phyloP scores from a whole-genome alignment of 2,113 vertebrate species.

The Sakesphorus luctuosus region DNA sequence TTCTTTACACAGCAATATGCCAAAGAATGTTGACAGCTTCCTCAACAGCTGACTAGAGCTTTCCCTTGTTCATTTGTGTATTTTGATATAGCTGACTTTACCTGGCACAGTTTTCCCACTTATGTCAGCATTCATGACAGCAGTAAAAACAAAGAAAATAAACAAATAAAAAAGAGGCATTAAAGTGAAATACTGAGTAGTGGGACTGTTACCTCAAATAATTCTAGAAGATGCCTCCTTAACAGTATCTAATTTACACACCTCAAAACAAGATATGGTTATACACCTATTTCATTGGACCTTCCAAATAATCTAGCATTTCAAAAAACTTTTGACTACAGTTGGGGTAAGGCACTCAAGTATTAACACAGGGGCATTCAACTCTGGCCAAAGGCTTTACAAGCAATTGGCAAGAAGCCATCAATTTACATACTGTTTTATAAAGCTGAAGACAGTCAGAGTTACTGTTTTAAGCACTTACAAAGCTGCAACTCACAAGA shows the following conservation, averaged over 20 bases:
- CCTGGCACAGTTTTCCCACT: constrained; percentile 79
- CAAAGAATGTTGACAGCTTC: neutral
- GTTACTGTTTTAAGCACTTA: neutral
- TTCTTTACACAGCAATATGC: neutral
- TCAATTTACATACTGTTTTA: neutral
- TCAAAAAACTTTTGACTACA: neutral
- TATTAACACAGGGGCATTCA: neutral
- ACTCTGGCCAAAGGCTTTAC: neutral
- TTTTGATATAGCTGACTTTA: constrained; percentile 77
- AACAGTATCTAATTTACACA: neutral
- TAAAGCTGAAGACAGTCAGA: neutral
- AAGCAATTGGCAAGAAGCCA: neutral
- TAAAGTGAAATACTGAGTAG: constrained; percentile 67
- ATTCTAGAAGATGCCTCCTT: constrained; percentile 31
- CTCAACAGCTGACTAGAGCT: neutral
- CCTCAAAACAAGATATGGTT: neutral
- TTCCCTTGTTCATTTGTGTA: neutral
- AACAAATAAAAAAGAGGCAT: constrained; percentile 66
- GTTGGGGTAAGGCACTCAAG: neutral
- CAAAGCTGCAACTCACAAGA: neutral
- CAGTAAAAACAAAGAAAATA: constrained; percentile 80
- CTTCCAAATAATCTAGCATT: neutral
- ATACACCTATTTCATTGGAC: neutral
- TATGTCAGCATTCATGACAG: constrained; percentile 81
- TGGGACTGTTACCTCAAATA: neutral